Evolutionary conservation across 2,888 invertebrate species (phyloP).

Genomic region (Phragmatobia fuliginosa): DNA sequence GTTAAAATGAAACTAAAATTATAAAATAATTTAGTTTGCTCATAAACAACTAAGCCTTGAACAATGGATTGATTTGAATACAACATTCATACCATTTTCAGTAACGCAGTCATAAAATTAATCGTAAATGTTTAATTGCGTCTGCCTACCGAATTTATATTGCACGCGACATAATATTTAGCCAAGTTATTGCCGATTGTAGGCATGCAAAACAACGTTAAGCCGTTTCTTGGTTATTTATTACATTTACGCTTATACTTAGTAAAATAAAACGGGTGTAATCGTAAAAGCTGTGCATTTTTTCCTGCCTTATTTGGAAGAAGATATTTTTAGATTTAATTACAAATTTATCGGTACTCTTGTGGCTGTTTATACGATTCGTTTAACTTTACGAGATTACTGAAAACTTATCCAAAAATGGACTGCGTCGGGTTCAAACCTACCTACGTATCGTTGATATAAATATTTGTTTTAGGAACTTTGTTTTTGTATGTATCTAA

Average conservation of each 20-base stretch:
- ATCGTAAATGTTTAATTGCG: constrained; percentile 66
- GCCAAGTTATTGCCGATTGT: constrained; percentile 65
- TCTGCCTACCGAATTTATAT: constrained; percentile 60
- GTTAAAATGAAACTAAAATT: background rate
- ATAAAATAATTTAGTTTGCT: background rate
- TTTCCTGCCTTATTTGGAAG: constrained; percentile 32
- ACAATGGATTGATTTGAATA: constrained; percentile 48
- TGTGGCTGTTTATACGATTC: constrained; percentile 13
- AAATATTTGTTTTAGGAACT: constrained; percentile 11
- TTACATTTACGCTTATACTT: constrained; percentile 49
- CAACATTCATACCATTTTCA: constrained; percentile 46
- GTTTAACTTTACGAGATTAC: constrained; percentile 16
- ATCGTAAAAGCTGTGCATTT: constrained; percentile 44
- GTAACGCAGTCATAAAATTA: constrained; percentile 58
- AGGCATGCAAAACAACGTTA: constrained; percentile 68
- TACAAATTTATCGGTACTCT: constrained; percentile 15
- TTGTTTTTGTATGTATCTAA: background rate
- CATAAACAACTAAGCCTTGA: constrained; percentile 12
- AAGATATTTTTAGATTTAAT: constrained; percentile 44
- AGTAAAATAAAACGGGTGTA: constrained; percentile 39
- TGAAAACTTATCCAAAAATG: constrained; percentile 12
- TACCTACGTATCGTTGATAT: background rate
- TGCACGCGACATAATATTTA: constrained; percentile 78
- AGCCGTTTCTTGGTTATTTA: constrained; percentile 62
- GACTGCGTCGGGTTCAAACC: background rate